Percentiles rank a stretch among this genome's conserved stretches.
Evolutionary conservation across 2,888 invertebrate genomes (phyloP).

Genomic region (Leucophenga montana): DNA sequence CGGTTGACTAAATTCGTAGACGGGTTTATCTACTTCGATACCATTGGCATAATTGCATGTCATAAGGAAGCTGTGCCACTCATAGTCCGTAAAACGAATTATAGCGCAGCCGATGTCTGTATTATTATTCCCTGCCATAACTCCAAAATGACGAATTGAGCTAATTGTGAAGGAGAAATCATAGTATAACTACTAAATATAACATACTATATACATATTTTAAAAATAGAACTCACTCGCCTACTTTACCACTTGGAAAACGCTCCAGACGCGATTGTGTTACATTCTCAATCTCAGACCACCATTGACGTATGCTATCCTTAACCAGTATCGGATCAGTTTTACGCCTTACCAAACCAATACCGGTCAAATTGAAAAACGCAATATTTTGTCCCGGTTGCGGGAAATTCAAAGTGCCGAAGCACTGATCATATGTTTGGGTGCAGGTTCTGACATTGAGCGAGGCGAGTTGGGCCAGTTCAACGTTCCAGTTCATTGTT

Average conservation of each 20-base stretch:
- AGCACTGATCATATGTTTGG: conserved; percentile 44
- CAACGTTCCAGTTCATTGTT: conserved; percentile 47
- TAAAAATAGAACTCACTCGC: conserved; percentile 10
- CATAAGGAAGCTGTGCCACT: conserved; percentile 44
- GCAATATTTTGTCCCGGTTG: conserved; percentile 55
- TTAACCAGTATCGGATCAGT: conserved; percentile 40
- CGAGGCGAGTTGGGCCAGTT: conserved; percentile 46
- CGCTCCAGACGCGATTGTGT: conserved; percentile 33
- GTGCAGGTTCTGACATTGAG: conserved; percentile 51
- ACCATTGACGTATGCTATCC: conserved; percentile 48
- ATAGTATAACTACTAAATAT: no score
- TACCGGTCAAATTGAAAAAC: conserved; percentile 23
- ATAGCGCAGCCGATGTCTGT: conserved; percentile 55
- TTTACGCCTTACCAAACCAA: neutral
- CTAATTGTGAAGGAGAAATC: no score
- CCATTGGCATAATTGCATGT: conserved; percentile 56
- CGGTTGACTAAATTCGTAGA: conserved; percentile 44
- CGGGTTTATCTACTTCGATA: conserved; percentile 28
- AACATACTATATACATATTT: no score
- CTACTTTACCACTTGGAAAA: conserved; percentile 46
- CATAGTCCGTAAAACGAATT: conserved; percentile 33
- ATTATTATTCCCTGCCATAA: conserved; percentile 54
- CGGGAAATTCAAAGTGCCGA: conserved; percentile 46
- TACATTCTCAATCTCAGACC: conserved; percentile 46
- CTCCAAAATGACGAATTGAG: conserved; percentile 51